Percentiles rank a stretch among this genome's conserved stretches.
Conservation (phyloP, 2,113 vertebrate genomes). For the Ammospiza nelsoni region DNA sequence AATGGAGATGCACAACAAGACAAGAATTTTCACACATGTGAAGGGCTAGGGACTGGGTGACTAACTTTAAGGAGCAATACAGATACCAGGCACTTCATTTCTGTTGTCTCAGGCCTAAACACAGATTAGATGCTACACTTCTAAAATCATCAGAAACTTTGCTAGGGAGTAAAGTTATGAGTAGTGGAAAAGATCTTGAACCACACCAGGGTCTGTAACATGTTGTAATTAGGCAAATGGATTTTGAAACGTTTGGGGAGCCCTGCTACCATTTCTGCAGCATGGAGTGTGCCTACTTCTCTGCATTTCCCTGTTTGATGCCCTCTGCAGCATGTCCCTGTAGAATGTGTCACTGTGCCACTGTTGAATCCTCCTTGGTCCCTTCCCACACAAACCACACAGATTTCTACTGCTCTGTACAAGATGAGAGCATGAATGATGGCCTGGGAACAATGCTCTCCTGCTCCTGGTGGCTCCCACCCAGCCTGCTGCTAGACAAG, state of each 20-base stretch:
- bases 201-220: not conserved
- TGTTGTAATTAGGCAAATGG: not conserved
- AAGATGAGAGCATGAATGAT: not conserved
- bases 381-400: rapidly evolving
- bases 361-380: not conserved
- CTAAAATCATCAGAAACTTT: not conserved
- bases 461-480: not conserved
- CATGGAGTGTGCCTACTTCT: not conserved
- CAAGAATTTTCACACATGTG: not conserved
- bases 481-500: not conserved
- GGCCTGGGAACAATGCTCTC: not conserved
- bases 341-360: not conserved
- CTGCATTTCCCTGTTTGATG: not conserved
- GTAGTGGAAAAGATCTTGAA: not conserved
- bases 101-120: not conserved
- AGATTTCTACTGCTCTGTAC: not conserved
- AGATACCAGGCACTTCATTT: not conserved
- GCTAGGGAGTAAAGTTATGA: not conserved
- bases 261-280: not conserved
- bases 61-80: not conserved
- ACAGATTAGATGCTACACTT: not conserved
- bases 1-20: not conserved
- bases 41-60: not conserved
- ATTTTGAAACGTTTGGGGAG: not conserved
- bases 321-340: not conserved